These are phyloP conservation scores for Mus pahari DNA, from an alignment of 2,113 vertebrate species.

Conservation along the genomic window DNA sequence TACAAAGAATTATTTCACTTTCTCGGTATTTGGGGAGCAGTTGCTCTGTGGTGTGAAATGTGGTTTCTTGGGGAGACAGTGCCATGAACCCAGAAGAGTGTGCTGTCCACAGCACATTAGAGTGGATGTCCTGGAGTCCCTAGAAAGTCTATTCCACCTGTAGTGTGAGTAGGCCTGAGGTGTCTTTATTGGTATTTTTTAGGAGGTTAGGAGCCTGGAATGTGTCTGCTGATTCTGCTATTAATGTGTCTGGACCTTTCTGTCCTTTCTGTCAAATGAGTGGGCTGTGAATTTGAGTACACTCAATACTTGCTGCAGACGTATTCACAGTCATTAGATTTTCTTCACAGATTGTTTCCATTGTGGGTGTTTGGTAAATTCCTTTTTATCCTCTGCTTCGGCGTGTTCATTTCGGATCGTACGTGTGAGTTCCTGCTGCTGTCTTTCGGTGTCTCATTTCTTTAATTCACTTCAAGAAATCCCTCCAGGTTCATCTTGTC, in stretches of 20 bases:
- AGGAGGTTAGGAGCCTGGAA: no score
- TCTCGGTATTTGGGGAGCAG: not conserved
- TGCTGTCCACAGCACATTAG: not conserved
- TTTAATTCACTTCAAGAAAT: not conserved
- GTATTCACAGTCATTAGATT: no score
- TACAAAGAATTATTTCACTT: not conserved
- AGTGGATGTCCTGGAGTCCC: not conserved
- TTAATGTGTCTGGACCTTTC: not conserved
- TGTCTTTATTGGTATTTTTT: not conserved
- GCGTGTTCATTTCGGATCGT: no score
- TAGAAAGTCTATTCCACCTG: not conserved
- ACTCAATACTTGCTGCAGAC: no score
- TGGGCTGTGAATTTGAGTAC: not conserved
- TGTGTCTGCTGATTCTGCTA: not conserved
- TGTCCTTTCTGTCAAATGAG: not conserved
- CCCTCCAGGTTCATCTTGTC: not conserved
- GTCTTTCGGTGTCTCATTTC: not conserved
- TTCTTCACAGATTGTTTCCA: not conserved
- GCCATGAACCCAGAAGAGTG: not conserved
- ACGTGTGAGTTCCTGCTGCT: not conserved
- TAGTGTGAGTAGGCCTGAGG: not conserved
- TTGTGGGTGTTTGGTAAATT: not conserved
- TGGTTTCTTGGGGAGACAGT: not conserved
- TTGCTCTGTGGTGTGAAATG: not conserved
- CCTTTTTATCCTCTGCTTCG: not conserved